These are phyloP conservation scores for Styela plicata DNA, from an alignment of 23 tunicate species.

Conservation along the genomic window DNA sequence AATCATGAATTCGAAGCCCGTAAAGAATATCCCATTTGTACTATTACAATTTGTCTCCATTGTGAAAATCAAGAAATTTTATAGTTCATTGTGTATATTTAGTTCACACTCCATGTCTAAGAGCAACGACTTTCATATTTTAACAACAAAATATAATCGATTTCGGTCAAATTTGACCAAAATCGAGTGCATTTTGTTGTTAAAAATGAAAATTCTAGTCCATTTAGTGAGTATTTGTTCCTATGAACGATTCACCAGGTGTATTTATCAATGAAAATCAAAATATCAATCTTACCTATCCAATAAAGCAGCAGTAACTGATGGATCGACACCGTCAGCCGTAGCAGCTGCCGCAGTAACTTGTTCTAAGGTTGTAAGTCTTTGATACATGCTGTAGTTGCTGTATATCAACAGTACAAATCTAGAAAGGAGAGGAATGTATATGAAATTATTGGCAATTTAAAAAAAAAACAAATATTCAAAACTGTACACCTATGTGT, in stretches of 20 bases:
- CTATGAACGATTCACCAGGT: background rate
- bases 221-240: no score
- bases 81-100: no score
- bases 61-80: no score
- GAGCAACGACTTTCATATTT: background rate
- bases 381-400: slow-evolving; percentile 70
- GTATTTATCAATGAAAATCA: background rate
- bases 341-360: slow-evolving; percentile 24
- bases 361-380: slow-evolving; percentile 47
- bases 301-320: slow-evolving; percentile 30
- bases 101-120: background rate
- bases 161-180: no score
- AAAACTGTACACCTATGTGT: no score
- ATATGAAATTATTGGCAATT: background rate
- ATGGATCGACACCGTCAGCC: slow-evolving; percentile 33
- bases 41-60: no score
- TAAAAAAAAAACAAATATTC: background rate
- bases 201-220: no score
- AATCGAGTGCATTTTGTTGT: no score
- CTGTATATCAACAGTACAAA: slow-evolving; percentile 54
- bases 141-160: no score
- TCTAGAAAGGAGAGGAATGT: slow-evolving; percentile 9
- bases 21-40: no score
- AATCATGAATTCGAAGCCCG: no score
- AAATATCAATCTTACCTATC: slow-evolving; percentile 20